Percentiles rank a stretch among this genome's conserved stretches.
phyloP scores from a whole-genome alignment of 2,797 vertebrate species.

The Prionace glauca region DNA sequence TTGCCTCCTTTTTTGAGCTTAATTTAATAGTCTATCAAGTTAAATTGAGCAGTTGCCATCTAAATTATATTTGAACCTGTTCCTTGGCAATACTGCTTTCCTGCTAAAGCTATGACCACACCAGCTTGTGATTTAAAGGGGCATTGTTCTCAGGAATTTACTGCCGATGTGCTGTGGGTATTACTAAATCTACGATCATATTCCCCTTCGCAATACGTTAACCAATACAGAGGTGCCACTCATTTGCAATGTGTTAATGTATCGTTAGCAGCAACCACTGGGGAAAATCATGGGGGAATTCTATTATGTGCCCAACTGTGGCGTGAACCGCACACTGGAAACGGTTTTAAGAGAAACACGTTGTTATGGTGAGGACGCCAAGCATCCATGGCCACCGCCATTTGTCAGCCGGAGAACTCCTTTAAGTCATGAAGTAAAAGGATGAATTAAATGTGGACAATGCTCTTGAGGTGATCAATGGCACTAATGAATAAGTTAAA shows the following conservation, averaged over 20 bases:
- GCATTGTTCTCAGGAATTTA: conserved; percentile 35
- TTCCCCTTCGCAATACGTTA: not conserved
- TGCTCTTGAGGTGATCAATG: not conserved
- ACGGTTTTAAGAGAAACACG: not conserved
- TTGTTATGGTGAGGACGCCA: not conserved
- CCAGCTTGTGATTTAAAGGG: conserved; percentile 30
- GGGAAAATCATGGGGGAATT: not conserved
- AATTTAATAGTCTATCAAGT: not conserved
- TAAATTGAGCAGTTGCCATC: not conserved
- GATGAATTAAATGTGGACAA: not conserved
- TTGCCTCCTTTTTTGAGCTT: not conserved
- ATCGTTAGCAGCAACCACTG: not conserved
- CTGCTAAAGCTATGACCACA: not conserved
- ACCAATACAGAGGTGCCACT: not conserved
- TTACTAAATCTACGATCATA: not conserved
- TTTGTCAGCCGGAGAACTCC: not conserved
- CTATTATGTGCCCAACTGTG: not conserved
- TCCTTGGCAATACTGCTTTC: not conserved
- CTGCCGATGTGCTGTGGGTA: not conserved
- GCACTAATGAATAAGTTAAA: not conserved
- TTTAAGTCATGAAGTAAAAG: not conserved
- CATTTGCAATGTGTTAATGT: not conserved
- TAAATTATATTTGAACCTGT: conserved; percentile 8
- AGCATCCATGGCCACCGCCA: not conserved
- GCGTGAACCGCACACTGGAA: not conserved